A percentile compares a stretch with the other conserved stretches of the same genome.
Conservation (phyloP, 2,113 vertebrate genomes). For the Cygnus buccinator region DNA sequence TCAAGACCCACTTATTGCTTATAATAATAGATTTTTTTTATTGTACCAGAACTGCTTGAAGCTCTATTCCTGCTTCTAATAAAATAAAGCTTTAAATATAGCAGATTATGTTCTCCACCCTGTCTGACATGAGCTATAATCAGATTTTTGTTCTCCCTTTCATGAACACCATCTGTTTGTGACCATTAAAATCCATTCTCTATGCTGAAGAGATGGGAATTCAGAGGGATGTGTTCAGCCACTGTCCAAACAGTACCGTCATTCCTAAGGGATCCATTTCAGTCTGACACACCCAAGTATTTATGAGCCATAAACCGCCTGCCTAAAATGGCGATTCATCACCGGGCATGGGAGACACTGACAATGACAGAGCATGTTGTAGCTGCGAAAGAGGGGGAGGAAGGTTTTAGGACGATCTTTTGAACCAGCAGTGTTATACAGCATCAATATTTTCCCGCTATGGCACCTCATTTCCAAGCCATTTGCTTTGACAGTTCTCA, state of each 20-base stretch:
- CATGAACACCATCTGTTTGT: conserved; percentile 69
- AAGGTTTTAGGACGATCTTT: neutral
- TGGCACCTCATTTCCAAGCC: neutral
- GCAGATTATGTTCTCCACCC: conserved; percentile 40
- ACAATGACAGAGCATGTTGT: conserved; percentile 42
- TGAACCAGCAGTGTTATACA: neutral
- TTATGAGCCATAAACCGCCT: conserved; percentile 68
- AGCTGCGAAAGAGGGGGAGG: neutral
- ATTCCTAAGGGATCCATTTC: conserved; percentile 69
- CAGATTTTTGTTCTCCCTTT: conserved; percentile 6
- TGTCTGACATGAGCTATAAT: conserved; percentile 47
- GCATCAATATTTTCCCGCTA: neutral
- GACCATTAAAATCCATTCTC: conserved; percentile 75
- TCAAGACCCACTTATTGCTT: neutral
- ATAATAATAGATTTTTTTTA: neutral
- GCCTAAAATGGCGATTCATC: conserved; percentile 68
- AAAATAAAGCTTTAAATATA: conserved; percentile 39
- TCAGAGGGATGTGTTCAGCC: conserved; percentile 49
- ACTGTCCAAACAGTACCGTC: conserved; percentile 56
- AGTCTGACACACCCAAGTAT: conserved; percentile 72
- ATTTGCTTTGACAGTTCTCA: neutral
- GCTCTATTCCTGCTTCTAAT: conserved; percentile 20
- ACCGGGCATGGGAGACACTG: conserved; percentile 2
- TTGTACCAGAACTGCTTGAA: neutral
- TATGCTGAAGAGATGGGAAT: conserved; percentile 56